These are phyloP conservation scores for Galaxias olidus DNA, from an alignment of 2,797 vertebrate species.

Conservation along the genomic window DNA sequence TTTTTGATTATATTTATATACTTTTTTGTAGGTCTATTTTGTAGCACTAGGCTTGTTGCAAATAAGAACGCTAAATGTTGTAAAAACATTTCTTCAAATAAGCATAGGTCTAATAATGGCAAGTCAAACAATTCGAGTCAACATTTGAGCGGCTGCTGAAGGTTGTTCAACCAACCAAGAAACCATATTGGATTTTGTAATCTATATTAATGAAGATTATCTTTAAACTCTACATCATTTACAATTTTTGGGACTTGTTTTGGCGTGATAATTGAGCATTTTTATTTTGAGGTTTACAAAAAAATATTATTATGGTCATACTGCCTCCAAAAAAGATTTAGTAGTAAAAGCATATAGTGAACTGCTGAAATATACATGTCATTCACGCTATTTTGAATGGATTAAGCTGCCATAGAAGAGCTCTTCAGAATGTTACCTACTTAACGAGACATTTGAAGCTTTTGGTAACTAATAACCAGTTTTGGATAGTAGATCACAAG, in stretches of 20 bases:
- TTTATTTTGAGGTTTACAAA: too few relatives aligned
- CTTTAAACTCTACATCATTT: too few relatives aligned
- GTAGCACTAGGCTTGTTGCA: not conserved
- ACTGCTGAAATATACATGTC: too few relatives aligned
- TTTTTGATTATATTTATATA: too few relatives aligned
- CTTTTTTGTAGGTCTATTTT: not conserved
- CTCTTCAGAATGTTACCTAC: constrained; percentile 69
- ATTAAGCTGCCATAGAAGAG: constrained; percentile 69
- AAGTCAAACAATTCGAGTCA: constrained; percentile 21
- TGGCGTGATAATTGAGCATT: too few relatives aligned
- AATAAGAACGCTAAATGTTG: not conserved
- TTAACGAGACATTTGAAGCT: constrained; percentile 69
- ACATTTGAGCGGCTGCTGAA: constrained; percentile 77
- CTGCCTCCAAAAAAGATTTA: too few relatives aligned
- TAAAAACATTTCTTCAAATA: too few relatives aligned
- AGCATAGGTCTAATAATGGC: too few relatives aligned
- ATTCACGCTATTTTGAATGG: constrained; percentile 36
- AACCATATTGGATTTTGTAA: constrained; percentile 79
- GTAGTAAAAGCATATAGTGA: constrained; percentile 18
- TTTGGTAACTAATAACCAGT: constrained; percentile 66
- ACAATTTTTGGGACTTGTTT: too few relatives aligned
- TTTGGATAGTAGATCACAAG: too few relatives aligned
- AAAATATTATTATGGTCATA: too few relatives aligned
- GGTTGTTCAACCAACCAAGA: constrained; percentile 79
- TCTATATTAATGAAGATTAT: constrained; percentile 75